phyloP scores from a whole-genome alignment of 2,113 vertebrate species.

The Xiphophorus hellerii region DNA sequence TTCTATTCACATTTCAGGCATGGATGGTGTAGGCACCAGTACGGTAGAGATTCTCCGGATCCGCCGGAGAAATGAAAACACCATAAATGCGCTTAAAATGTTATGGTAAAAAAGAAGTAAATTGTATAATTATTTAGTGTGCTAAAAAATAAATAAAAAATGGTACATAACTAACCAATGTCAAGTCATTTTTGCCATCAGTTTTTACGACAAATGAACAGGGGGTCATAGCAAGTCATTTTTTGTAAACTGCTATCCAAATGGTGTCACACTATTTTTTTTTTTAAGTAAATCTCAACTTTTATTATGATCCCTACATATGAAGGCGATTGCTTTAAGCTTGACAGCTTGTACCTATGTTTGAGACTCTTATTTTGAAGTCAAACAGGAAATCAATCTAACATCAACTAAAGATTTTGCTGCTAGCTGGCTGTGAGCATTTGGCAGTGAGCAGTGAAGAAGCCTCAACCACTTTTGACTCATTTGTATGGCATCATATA shows the following conservation, averaged over 20 bases:
- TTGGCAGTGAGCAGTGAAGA: background rate
- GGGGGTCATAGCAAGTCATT: no score
- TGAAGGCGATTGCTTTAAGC: background rate
- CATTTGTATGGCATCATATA: background rate
- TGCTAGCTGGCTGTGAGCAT: no score
- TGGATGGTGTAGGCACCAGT: constrained; percentile 54
- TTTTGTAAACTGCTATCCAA: background rate
- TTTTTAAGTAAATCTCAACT: background rate
- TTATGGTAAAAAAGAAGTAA: constrained; percentile 11
- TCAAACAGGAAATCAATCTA: background rate
- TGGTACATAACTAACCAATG: constrained; percentile 28
- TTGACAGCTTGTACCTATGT: background rate
- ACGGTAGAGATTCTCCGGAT: constrained; percentile 20
- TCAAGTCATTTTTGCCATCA: constrained; percentile 1
- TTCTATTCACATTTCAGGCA: constrained; percentile 73
- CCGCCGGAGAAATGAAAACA: constrained; percentile 13
- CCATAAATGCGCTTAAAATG: constrained; percentile 23
- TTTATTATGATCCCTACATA: background rate
- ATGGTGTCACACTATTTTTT: background rate
- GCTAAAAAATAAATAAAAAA: background rate
- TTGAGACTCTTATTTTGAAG: background rate
- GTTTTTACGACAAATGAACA: constrained; percentile 12
- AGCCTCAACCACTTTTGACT: background rate
- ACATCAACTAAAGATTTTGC: background rate
- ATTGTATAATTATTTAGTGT: background rate